Evolutionary conservation across 2,888 invertebrate genomes (phyloP).

Genomic region (Folsomia candida): DNA sequence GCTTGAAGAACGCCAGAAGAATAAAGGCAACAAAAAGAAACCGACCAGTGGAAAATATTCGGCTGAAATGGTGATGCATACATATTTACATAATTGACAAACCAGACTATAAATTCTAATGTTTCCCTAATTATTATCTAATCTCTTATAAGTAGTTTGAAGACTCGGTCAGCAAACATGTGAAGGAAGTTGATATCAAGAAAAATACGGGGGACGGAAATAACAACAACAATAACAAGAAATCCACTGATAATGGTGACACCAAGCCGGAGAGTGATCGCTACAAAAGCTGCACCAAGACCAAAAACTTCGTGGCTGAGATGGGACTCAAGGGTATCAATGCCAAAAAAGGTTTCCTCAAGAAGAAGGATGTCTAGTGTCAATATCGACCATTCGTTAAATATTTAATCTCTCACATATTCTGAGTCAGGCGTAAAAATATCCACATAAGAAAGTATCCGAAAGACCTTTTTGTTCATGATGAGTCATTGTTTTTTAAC

Average conservation of each 20-base stretch:
- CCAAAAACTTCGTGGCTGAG: neutral
- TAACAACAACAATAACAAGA: neutral
- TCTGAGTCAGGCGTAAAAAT: no score
- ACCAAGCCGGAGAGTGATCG: no score
- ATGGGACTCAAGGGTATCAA: neutral
- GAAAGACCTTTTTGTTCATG: neutral
- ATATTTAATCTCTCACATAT: no score
- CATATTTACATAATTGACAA: neutral
- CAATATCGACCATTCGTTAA: no score
- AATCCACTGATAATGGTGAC: neutral
- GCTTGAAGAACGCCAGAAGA: neutral
- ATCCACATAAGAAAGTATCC: no score
- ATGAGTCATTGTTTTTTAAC: neutral
- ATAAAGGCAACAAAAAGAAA: neutral
- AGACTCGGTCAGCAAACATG: neutral
- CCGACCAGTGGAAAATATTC: neutral
- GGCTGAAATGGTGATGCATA: constrained; percentile 4
- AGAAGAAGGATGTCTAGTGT: no score
- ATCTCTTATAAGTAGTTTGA: neutral
- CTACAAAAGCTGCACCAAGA: neutral
- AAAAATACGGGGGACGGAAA: neutral
- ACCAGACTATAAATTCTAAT: neutral
- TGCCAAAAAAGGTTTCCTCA: no score
- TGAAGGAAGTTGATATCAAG: neutral
- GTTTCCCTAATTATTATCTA: neutral